Evolutionary conservation across 2,113 vertebrate species (phyloP).

Genomic region (Notarius lentiginosus): DNA sequence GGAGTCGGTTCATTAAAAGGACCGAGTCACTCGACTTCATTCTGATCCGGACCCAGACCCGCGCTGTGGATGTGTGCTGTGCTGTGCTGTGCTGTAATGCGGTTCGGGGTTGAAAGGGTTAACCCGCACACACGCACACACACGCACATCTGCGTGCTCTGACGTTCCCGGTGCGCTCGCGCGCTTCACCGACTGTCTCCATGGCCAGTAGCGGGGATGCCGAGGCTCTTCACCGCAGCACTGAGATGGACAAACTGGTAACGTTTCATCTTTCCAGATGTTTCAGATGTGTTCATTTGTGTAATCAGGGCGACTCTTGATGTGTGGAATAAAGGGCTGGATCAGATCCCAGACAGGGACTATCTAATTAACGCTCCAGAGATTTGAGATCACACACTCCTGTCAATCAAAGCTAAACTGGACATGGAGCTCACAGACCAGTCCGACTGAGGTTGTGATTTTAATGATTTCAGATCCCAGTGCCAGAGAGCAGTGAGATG

Average conservation of each 20-base stretch:
- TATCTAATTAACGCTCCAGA: not conserved
- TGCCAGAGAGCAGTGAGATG: not conserved
- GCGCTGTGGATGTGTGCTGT: too few relatives aligned
- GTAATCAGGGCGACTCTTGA: too few relatives aligned
- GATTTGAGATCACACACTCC: not conserved
- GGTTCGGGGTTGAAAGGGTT: not conserved
- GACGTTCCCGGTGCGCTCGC: slow-evolving; percentile 16
- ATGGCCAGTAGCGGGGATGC: slow-evolving; percentile 62
- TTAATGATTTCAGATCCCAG: not conserved
- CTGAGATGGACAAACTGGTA: slow-evolving; percentile 68
- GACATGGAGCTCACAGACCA: not conserved
- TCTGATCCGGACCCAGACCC: too few relatives aligned
- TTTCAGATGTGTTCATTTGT: not conserved
- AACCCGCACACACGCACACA: not conserved
- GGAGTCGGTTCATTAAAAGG: too few relatives aligned
- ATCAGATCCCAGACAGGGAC: not conserved
- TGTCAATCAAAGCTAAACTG: not conserved
- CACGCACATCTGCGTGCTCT: not conserved
- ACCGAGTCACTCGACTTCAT: too few relatives aligned
- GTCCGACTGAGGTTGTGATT: too few relatives aligned
- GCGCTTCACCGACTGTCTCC: slow-evolving; percentile 21
- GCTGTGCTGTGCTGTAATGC: not conserved
- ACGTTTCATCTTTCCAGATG: slow-evolving; percentile 20
- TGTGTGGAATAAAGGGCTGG: not conserved
- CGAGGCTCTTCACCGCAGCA: slow-evolving; percentile 48